phyloP scores from a whole-genome alignment of 1,140 invertebrate genomes.

The Myzus persicae region DNA sequence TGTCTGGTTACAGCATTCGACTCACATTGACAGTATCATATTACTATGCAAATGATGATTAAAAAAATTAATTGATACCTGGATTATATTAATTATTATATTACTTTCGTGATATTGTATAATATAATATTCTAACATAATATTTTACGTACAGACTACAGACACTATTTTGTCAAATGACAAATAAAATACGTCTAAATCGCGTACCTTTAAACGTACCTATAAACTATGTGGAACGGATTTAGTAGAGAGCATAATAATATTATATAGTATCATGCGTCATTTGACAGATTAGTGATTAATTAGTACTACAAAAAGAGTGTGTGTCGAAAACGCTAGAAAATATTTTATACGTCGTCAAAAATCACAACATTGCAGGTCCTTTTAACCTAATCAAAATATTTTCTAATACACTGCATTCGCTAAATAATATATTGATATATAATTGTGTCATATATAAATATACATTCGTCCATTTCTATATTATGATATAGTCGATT shows the following conservation, averaged over 20 bases:
- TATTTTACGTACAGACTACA: not conserved
- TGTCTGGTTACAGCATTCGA: not conserved
- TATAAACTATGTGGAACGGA: not conserved
- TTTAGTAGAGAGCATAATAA: not conserved
- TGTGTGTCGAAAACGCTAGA: not conserved
- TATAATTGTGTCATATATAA: not conserved
- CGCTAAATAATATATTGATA: no score
- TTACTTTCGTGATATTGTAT: not conserved
- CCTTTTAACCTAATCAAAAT: not conserved
- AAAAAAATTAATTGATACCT: not conserved
- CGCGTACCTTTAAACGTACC: no score
- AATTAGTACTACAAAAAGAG: not conserved
- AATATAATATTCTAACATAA: not conserved
- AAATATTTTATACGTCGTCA: not conserved
- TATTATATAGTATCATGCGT: not conserved
- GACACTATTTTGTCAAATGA: not conserved
- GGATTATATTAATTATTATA: not conserved
- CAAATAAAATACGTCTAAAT: not conserved
- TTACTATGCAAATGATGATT: not conserved
- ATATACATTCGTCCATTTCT: not conserved
- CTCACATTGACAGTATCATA: not conserved
- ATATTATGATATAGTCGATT: not conserved
- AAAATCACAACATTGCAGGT: not conserved
- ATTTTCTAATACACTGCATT: not conserved
- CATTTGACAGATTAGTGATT: not conserved